Percentiles rank a stretch among this genome's conserved stretches.
Conservation (phyloP, 2,888 invertebrate species). For the Brachynemurus nebulosus region DNA sequence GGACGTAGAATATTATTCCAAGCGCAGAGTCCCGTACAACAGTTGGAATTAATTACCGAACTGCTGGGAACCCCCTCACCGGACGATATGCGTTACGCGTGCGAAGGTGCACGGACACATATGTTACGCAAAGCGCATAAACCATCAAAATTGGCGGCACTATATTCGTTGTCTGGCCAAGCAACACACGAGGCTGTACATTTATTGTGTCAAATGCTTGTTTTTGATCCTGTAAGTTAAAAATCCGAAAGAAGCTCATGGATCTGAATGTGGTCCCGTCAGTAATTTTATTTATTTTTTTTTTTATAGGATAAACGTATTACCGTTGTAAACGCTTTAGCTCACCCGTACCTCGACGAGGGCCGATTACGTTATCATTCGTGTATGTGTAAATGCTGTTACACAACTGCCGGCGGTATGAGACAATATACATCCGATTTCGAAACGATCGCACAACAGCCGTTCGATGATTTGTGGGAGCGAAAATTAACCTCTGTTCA, state of each 20-base stretch:
- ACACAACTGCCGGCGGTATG: conserved; percentile 58
- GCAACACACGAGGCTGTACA: conserved; percentile 98
- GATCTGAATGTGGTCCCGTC: too few relatives aligned
- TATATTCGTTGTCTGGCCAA: conserved; percentile 79
- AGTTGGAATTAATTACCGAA: conserved; percentile 96
- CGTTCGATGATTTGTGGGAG: conserved; percentile 96
- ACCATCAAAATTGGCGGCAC: conserved; percentile 73
- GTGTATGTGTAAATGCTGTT: conserved; percentile 99
- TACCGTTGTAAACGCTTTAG: conserved; percentile 85
- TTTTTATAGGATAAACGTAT: conserved; percentile 73
- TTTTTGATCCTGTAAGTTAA: conserved; percentile 83
- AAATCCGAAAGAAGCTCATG: too few relatives aligned
- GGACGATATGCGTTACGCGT: conserved; percentile 95
- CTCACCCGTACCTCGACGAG: conserved; percentile 96
- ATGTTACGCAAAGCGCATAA: conserved; percentile 80
- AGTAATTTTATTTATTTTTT: too few relatives aligned
- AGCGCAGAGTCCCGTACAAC: conserved; percentile 93
- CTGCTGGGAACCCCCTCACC: conserved; percentile 88
- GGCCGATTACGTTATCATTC: conserved; percentile 97
- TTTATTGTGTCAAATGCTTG: conserved; percentile 91
- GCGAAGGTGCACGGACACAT: conserved; percentile 87
- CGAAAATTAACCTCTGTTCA: conserved; percentile 83
- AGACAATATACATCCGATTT: conserved; percentile 84
- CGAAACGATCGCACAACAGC: conserved; percentile 78
- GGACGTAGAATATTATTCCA: conserved; percentile 94